A percentile compares a stretch with the other conserved stretches of the same genome.
phyloP scores from a whole-genome alignment of 2,797 vertebrate species.

The Smutsia gigantea region DNA sequence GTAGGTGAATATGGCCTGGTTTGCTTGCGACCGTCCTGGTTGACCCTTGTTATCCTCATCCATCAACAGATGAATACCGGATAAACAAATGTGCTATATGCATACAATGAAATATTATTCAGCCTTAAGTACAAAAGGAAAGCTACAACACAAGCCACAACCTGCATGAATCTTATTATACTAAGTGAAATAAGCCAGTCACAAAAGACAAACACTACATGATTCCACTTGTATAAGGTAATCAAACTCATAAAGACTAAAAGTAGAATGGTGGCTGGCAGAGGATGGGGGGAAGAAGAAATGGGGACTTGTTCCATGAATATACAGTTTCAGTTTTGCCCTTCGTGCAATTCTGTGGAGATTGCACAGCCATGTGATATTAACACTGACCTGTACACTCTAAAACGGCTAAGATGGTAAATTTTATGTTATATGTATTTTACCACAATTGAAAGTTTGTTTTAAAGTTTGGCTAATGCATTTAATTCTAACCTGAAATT shows the following conservation, averaged over 20 bases:
- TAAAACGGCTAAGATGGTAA: not conserved
- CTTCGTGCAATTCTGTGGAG: not conserved
- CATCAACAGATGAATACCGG: not conserved
- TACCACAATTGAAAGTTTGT: not conserved
- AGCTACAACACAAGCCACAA: not conserved
- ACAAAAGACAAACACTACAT: not conserved
- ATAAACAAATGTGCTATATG: not conserved
- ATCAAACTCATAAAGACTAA: not conserved
- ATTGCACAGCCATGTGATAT: not conserved
- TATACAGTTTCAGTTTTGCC: not conserved
- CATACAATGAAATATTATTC: not conserved
- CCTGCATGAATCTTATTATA: not conserved
- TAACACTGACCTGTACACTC: not conserved
- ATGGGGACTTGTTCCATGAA: not conserved
- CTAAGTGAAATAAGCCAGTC: not conserved
- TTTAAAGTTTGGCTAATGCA: not conserved
- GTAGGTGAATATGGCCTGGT: not conserved
- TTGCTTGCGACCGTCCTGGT: not conserved
- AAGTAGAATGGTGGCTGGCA: not conserved
- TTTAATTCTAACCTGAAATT: slow-evolving; percentile 9
- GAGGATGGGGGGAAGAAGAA: not conserved
- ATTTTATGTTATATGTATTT: too few relatives aligned
- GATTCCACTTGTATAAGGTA: not conserved
- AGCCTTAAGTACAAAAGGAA: not conserved
- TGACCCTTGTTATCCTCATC: not conserved